phyloP scores from a whole-genome alignment of 2,888 invertebrate species.

The Eristalinus sepulchralis region DNA sequence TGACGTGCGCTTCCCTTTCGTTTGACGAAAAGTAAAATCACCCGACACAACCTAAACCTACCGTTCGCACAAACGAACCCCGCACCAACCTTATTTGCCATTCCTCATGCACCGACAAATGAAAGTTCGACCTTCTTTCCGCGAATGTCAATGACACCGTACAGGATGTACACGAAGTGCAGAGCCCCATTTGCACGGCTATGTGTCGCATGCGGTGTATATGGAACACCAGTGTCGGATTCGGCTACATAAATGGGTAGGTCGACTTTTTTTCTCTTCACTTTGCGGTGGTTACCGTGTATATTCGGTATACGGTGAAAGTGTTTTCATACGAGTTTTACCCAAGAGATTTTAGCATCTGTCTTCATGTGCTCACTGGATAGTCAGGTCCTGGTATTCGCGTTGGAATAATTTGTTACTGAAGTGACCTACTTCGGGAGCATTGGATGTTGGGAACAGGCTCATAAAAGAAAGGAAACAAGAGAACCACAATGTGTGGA shows the following conservation, averaged over 20 bases:
- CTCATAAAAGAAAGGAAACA: background rate
- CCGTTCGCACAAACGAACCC: background rate
- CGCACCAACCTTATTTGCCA: slow-evolving; percentile 25
- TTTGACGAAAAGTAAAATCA: slow-evolving; percentile 61
- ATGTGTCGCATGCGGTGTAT: slow-evolving; percentile 28
- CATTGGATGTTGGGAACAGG: background rate
- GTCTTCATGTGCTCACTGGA: background rate
- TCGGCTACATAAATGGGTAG: slow-evolving; percentile 40
- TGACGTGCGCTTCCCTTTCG: slow-evolving; percentile 54
- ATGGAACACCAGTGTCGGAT: slow-evolving; percentile 50
- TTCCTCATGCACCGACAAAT: slow-evolving; percentile 50
- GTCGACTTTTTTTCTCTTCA: slow-evolving; percentile 19
- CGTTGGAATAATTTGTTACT: slow-evolving; percentile 25
- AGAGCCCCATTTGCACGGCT: background rate
- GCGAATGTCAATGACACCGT: slow-evolving; percentile 62
- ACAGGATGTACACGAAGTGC: slow-evolving; percentile 54
- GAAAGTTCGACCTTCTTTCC: slow-evolving; percentile 67
- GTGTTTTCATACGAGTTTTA: slow-evolving; percentile 62
- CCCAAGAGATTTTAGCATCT: background rate
- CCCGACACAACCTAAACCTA: slow-evolving; percentile 45
- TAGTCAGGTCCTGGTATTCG: slow-evolving; percentile 36
- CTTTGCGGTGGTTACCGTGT: background rate
- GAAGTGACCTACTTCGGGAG: slow-evolving; percentile 29
- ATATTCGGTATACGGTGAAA: slow-evolving; percentile 46
- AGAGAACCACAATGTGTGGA: background rate